Evolutionary conservation across 2,888 invertebrate species (phyloP).

Genomic region (Tromatobia lineatoria): DNA sequence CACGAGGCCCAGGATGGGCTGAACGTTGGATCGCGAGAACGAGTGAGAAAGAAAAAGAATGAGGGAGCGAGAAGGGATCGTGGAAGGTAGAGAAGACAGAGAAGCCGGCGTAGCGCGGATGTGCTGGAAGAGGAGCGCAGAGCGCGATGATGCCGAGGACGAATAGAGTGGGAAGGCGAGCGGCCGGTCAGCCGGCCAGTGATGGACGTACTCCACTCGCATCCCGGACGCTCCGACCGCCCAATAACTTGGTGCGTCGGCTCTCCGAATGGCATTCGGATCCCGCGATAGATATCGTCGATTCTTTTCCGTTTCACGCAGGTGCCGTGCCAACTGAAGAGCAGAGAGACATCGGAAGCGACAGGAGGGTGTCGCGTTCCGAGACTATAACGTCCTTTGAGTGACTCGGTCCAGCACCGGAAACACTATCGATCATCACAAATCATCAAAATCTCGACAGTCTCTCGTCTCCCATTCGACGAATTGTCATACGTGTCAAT

Average conservation of each 20-base stretch:
- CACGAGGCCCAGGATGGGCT: constrained; percentile 50
- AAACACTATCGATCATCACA: constrained; percentile 60
- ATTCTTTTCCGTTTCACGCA: constrained; percentile 67
- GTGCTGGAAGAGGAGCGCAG: constrained; percentile 43
- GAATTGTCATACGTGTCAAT: constrained; percentile 5
- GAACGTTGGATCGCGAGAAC: constrained; percentile 62
- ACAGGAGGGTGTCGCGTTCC: constrained; percentile 28
- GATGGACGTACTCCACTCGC: constrained; percentile 81
- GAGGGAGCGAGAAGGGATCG: constrained; percentile 43
- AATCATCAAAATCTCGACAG: constrained; percentile 58
- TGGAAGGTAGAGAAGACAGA: constrained; percentile 45
- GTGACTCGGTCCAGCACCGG: constrained; percentile 56
- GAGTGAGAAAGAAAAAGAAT: constrained; percentile 42
- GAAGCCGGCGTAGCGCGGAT: constrained; percentile 9
- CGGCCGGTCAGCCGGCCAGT: constrained; percentile 71
- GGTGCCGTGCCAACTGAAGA: constrained; percentile 53
- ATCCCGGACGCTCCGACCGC: constrained; percentile 73
- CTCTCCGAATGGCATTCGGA: constrained; percentile 69
- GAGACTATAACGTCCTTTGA: constrained; percentile 11
- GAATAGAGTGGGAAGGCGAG: constrained; percentile 47
- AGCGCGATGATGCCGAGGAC: constrained; percentile 42
- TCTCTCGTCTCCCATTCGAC: constrained; percentile 15
- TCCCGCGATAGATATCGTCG: constrained; percentile 65
- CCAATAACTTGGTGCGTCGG: constrained; percentile 74
- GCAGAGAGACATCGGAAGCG: constrained; percentile 33